Conservation (phyloP, 2,888 invertebrate species). For the Drosophila lacicola region DNA sequence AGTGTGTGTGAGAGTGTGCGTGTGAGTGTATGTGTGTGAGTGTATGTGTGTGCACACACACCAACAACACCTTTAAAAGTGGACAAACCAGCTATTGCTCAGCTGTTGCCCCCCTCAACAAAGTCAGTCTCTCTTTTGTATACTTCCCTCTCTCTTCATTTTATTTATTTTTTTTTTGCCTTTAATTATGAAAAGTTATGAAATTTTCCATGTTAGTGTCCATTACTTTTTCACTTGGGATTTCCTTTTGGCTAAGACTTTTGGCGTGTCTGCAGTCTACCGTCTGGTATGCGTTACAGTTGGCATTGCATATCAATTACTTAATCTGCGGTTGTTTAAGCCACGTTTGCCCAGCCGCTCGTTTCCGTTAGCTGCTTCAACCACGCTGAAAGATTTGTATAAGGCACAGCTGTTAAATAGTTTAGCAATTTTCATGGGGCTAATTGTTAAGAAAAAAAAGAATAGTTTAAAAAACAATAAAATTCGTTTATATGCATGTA, state of each 20-base stretch:
- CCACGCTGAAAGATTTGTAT: constrained; percentile 7
- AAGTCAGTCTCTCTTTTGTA: constrained; percentile 8
- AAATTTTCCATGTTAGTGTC: constrained; percentile 53
- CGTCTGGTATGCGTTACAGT: constrained; percentile 30
- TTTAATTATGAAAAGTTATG: constrained; percentile 67
- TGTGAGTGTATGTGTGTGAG: background rate
- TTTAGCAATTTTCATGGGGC: constrained; percentile 17
- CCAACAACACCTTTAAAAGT: constrained; percentile 37
- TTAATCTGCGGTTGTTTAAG: constrained; percentile 32
- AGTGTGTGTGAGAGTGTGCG: constrained; percentile 7
- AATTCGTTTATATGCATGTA: background rate
- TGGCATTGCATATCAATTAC: constrained; percentile 72
- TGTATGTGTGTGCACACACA: background rate
- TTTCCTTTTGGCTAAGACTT: constrained; percentile 46
- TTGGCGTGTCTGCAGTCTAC: constrained; percentile 28
- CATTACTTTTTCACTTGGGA: constrained; percentile 55
- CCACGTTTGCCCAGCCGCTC: constrained; percentile 9
- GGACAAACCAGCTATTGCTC: constrained; percentile 52
- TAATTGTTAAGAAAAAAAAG: background rate
- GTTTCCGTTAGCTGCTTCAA: constrained; percentile 29
- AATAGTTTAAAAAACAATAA: background rate
- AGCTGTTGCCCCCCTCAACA: constrained; percentile 35
- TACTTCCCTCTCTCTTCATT: background rate
- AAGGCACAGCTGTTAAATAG: constrained; percentile 5
- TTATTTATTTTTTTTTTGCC: constrained; percentile 6